Percentiles rank a stretch among this genome's conserved stretches.
Conservation (phyloP, 2,113 vertebrate species). For the Cheilinus undulatus region DNA sequence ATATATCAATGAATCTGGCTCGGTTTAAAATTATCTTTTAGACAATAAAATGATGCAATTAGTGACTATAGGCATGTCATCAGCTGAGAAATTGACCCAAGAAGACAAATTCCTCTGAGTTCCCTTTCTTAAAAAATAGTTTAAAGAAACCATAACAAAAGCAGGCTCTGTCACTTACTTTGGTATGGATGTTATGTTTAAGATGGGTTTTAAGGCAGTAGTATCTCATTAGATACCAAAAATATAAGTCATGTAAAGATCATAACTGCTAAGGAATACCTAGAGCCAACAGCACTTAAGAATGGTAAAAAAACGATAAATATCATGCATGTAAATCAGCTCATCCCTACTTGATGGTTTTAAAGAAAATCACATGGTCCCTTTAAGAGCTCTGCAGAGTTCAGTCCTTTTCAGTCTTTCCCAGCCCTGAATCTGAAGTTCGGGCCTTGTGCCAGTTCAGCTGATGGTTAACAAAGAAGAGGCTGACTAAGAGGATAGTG, state of each 20-base stretch:
- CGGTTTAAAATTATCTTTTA: slow-evolving; percentile 4
- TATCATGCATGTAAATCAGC: slow-evolving; percentile 73
- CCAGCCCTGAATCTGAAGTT: slow-evolving; percentile 40
- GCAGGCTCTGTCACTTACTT: slow-evolving; percentile 78
- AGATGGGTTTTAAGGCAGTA: slow-evolving; percentile 84
- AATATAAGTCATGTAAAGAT: slow-evolving; percentile 60
- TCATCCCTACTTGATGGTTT: slow-evolving; percentile 47
- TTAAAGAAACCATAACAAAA: slow-evolving; percentile 45
- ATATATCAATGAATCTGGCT: slow-evolving; percentile 1
- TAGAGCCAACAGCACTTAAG: slow-evolving; percentile 64
- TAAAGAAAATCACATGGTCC: slow-evolving; percentile 49
- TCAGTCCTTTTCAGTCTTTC: slow-evolving; percentile 42
- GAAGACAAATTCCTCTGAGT: slow-evolving; percentile 8
- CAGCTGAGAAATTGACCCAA: slow-evolving; percentile 3
- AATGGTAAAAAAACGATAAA: slow-evolving; percentile 46
- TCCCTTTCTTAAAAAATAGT: neutral
- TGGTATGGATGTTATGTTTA: slow-evolving; percentile 73
- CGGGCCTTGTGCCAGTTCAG: slow-evolving; percentile 55
- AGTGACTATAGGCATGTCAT: slow-evolving; percentile 1
- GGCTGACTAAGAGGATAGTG: slow-evolving; percentile 53
- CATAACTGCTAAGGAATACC: slow-evolving; percentile 61
- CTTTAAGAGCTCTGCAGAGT: slow-evolving; percentile 49
- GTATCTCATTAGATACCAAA: slow-evolving; percentile 70
- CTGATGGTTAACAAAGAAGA: slow-evolving; percentile 44
- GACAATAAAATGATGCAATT: slow-evolving; percentile 12